Base-by-base conservation (phyloP, 2,113 vertebrate species). In the Colius striatus region DNA sequence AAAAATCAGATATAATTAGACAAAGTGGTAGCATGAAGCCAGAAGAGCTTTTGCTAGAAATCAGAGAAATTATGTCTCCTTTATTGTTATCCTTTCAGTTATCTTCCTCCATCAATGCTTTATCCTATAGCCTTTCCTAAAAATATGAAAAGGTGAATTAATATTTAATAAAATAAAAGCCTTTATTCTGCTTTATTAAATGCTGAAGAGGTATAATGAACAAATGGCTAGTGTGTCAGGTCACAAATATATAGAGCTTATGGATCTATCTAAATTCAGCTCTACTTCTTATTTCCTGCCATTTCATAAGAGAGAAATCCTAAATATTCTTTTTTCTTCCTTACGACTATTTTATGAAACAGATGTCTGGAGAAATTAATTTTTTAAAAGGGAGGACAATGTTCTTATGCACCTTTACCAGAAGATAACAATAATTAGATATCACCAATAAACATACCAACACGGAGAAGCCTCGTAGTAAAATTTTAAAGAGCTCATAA, bases 131-230 rank as follows among this genome's bases (percentile, higher is more conserved):
- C 30, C 53, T 89, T 92, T 91, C 87, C 90, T 81, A 96, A 96
- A 96, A 96, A 91, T 96, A 96, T 86, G 92, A 87, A 95, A 68
- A 94, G 65, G 47, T 68, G 17, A 72, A 94, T 98, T 94, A 97
- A 98, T 97, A 97, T 97, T 98, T 97, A 87, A 98, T 93, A 88
- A 92, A 95, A 87, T 81, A 68, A 94, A 94, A 96, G 84, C 63
- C 53, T 97, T 92, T 97, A 36, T 73, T 89, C 95, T 97, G 86
- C 84, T 93, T 96, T 96, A 95, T 97, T 96, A 94, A 97, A 92
- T 66, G 92, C 60, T 96, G 87, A 77, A 90, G 70, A 63, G 55
- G 32, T 65, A 48, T 92, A 90, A 96, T 92, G 90, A 96, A 45
- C 58, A 92, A 96, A 72, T 50, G 57, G 36, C 68, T 92, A 66